Percentiles rank a stretch among this genome's conserved stretches.
Conservation (phyloP, 1,140 invertebrate genomes). For the Pachyrhynchus sulphureomaculatus region DNA sequence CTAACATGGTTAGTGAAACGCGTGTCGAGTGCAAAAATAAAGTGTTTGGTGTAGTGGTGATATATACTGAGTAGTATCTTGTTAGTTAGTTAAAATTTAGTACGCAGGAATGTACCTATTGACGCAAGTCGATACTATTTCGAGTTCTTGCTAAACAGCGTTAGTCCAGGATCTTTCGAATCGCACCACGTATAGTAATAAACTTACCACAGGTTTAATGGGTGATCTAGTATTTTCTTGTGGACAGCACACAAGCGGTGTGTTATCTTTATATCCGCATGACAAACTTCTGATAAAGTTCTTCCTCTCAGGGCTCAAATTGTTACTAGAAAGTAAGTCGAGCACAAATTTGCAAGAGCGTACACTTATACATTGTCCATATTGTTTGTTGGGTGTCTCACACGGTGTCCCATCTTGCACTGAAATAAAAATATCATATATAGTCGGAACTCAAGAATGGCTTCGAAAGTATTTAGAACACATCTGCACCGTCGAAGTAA, state of each 20-base stretch:
- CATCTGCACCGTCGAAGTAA: too few relatives aligned
- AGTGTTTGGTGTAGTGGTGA: too few relatives aligned
- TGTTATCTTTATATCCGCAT: conserved; percentile 56
- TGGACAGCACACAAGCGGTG: conserved; percentile 59
- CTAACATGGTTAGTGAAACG: too few relatives aligned
- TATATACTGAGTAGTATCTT: too few relatives aligned
- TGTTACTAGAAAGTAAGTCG: conserved; percentile 44
- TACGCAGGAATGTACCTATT: too few relatives aligned
- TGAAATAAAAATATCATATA: conserved; percentile 4
- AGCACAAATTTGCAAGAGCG: conserved; percentile 52
- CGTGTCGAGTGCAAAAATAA: too few relatives aligned
- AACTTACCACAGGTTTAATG: neutral
- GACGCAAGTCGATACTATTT: too few relatives aligned
- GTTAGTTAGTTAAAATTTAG: too few relatives aligned
- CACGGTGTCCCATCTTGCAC: conserved; percentile 32
- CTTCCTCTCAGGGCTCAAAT: conserved; percentile 26
- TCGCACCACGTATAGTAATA: neutral
- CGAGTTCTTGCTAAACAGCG: too few relatives aligned
- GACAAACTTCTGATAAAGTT: conserved; percentile 46
- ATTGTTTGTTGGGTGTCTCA: conserved; percentile 46
- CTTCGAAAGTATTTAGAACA: too few relatives aligned
- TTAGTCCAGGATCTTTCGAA: too few relatives aligned
- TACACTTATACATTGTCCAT: conserved; percentile 54
- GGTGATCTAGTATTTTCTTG: conserved; percentile 5
- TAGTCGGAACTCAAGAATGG: too few relatives aligned